These are phyloP conservation scores for Strigamia transsilvanica DNA, from an alignment of 2,888 invertebrate genomes.

Conservation along the genomic window DNA sequence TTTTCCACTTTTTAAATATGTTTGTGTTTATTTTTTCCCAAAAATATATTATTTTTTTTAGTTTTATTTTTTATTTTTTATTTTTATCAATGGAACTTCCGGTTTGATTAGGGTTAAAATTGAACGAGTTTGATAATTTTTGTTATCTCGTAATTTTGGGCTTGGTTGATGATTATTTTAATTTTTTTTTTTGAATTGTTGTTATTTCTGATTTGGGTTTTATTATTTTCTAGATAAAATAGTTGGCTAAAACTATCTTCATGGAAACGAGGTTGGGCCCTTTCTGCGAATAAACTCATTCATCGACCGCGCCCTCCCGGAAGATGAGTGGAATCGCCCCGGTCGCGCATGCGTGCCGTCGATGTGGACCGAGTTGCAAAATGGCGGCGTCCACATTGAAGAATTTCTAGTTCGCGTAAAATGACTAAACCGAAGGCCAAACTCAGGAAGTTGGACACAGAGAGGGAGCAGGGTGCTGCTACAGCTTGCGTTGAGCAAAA, in stretches of 20 bases:
- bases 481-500: not conserved
- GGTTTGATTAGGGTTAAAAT: no score
- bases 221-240: no score
- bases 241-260: not conserved
- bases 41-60: no score
- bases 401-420: not conserved
- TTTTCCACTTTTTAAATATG: no score
- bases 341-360: not conserved
- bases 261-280: constrained; percentile 2
- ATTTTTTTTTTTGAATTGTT: no score
- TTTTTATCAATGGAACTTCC: no score
- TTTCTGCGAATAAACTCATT: not conserved
- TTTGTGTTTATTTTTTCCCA: no score
- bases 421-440: constrained; percentile 55
- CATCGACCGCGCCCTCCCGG: constrained; percentile 12
- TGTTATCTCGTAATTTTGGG: no score
- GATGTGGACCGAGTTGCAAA: not conserved
- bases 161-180: no score
- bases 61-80: no score
- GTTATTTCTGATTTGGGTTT: no score
- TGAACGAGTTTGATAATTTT: no score
- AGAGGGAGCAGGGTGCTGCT: constrained; percentile 25
- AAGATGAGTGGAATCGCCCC: constrained; percentile 13
- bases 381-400: constrained; percentile 7
- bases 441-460: constrained; percentile 50